Conservation (phyloP, 2,797 vertebrate genomes). For the Enteromius treurensis region DNA sequence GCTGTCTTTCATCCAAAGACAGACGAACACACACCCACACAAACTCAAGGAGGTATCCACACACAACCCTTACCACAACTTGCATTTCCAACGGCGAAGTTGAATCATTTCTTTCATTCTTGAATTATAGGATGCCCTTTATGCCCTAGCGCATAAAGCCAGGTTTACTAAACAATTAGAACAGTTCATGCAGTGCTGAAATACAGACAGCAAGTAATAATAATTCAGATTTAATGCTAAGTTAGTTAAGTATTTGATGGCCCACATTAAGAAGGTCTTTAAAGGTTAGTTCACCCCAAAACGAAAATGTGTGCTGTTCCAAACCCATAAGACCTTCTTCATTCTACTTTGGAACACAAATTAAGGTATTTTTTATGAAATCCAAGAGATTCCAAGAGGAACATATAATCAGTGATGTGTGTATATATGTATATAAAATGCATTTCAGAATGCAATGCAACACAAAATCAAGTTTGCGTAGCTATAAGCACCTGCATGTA, state of each 20-base stretch:
- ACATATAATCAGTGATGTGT: neutral
- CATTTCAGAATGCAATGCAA: neutral
- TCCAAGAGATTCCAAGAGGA: neutral
- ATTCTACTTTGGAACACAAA: neutral
- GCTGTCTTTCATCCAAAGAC: constrained; percentile 37
- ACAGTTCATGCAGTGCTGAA: neutral
- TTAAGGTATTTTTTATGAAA: neutral
- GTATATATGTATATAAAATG: neutral
- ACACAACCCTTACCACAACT: neutral
- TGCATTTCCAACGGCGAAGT: neutral
- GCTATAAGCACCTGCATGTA: neutral
- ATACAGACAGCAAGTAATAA: neutral
- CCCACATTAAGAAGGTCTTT: neutral
- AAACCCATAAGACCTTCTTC: neutral
- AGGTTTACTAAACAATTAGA: neutral
- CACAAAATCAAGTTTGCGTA: neutral
- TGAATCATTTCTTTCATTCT: neutral
- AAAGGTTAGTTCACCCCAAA: neutral
- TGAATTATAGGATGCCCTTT: neutral
- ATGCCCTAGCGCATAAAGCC: neutral
- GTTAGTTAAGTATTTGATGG: neutral
- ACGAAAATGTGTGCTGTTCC: neutral
- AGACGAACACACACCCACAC: constrained; percentile 22
- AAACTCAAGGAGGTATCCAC: constrained; percentile 6
- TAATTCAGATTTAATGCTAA: neutral